Evolutionary conservation across 2,113 vertebrate genomes (phyloP), one percentile per base, ranked within the genome.

Genomic region (Gavialis gangeticus): DNA sequence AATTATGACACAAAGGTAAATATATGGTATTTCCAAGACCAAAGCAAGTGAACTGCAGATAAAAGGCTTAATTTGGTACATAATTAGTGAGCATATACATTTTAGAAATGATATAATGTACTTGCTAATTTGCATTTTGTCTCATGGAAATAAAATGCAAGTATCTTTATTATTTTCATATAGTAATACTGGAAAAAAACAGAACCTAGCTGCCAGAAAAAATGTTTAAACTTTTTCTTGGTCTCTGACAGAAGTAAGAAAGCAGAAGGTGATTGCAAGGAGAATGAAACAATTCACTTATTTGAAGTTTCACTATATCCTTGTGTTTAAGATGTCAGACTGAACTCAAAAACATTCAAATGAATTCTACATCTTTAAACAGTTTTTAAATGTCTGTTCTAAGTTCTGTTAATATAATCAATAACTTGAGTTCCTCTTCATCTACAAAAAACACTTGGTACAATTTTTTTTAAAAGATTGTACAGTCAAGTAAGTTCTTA

Each of bases 1-100:
- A 98, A 99, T 99, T 95, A 99, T 99, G 99, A 99, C 99, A 94
- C 99, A 99, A 98, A 99, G 99, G 99, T 99, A 98, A 98, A 86
- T 54, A 58, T 16, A 4, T 25, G 17, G 25, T 1, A 2, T n/a
- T 83, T 73, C 34, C 18, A 66, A 62, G 60, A 37, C 12, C 77
- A 21, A 69, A n/a, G 37, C 30, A 13, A 75, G 16, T 4, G 19
- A 24, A 25, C 15, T 77, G 60, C 25, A 34, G 57, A 88, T 77
- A 73, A 76, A 92, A 57, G 18, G 18, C 30, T 64, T 76, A 15
- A 6, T 11, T 64, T 88, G 28, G 37, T 34, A 30, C 4, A 58
- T n/a, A 57, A 57, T 66, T 57, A 54, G 56, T 30, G 25, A n/a
- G 19, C 69, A 1, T 37, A 28, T 12, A 28, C 56, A 13, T 21